Conservation (phyloP, 92 coral and sea anemone genomes). For the Epizoanthus scotinus region DNA sequence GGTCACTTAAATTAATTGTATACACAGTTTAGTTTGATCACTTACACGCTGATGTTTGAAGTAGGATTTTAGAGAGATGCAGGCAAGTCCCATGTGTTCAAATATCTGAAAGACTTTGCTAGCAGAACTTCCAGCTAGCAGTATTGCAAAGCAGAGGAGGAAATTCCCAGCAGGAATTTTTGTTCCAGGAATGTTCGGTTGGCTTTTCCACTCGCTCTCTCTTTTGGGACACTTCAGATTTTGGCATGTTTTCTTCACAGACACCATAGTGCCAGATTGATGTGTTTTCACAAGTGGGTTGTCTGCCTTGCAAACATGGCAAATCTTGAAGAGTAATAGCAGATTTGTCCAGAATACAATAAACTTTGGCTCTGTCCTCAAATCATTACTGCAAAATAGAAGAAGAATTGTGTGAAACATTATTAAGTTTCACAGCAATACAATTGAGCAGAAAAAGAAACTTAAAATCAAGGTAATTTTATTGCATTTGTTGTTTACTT, state of each 20-base stretch:
- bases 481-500: no score
- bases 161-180: conserved; percentile 58
- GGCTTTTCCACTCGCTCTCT: conserved; percentile 49
- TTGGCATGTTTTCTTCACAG: conserved; percentile 19
- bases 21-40: no score
- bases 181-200: conserved; percentile 53
- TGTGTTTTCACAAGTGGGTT: conserved; percentile 42
- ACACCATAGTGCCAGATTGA: conserved; percentile 52
- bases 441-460: no score
- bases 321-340: conserved; percentile 43
- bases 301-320: conserved; percentile 52
- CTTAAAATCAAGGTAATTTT: no score
- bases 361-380: conserved; percentile 45
- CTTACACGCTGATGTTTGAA: conserved; percentile 41
- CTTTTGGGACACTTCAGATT: conserved; percentile 38
- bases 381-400: background rate
- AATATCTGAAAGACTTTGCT: conserved; percentile 48
- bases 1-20: no score
- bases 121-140: conserved; percentile 52
- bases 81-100: conserved; percentile 46
- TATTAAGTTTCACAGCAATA: no score
- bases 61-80: conserved; percentile 27
- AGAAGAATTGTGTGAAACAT: no score
- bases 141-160: conserved; percentile 44
- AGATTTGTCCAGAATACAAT: conserved; percentile 48